These are phyloP conservation scores for Semicossyphus pulcher DNA, from an alignment of 2,113 vertebrate genomes.

Conservation along the genomic window DNA sequence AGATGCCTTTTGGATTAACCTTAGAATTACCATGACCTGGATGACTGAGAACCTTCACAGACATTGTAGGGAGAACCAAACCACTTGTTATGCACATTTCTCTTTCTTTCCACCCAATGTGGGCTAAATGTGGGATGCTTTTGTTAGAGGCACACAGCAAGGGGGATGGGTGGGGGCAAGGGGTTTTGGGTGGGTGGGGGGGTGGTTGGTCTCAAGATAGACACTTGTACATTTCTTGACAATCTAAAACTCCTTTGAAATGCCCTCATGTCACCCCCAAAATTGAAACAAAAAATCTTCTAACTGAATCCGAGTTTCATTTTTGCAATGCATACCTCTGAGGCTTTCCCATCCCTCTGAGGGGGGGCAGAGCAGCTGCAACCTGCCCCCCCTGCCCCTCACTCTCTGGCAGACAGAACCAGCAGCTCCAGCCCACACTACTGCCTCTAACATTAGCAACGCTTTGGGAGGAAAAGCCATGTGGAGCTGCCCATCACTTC, in stretches of 20 bases:
- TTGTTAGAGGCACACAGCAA: conserved; percentile 55
- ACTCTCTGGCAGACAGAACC: conserved; percentile 53
- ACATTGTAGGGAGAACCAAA: conserved; percentile 26
- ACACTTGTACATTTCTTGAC: conserved; percentile 2
- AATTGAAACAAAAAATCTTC: background rate
- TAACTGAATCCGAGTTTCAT: background rate
- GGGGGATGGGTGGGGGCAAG: background rate
- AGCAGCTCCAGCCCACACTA: conserved; percentile 67
- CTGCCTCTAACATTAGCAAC: conserved; percentile 72
- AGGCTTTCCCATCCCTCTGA: conserved; percentile 40
- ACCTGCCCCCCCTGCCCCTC: conserved; percentile 27
- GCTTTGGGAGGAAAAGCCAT: conserved; percentile 72
- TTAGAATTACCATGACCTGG: no score
- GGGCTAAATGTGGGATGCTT: conserved; percentile 55
- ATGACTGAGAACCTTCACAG: no score
- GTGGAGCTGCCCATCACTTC: conserved; percentile 68
- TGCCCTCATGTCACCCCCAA: background rate
- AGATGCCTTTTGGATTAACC: no score
- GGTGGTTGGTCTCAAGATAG: background rate
- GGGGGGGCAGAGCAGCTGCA: conserved; percentile 74
- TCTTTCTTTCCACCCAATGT: conserved; percentile 32
- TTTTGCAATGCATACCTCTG: conserved; percentile 34
- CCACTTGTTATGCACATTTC: conserved; percentile 52
- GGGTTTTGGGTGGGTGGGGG: no score
- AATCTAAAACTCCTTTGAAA: background rate